These are phyloP conservation scores for Eupithecia pulchellata DNA, from an alignment of 2,888 invertebrate genomes.

Conservation along the genomic window DNA sequence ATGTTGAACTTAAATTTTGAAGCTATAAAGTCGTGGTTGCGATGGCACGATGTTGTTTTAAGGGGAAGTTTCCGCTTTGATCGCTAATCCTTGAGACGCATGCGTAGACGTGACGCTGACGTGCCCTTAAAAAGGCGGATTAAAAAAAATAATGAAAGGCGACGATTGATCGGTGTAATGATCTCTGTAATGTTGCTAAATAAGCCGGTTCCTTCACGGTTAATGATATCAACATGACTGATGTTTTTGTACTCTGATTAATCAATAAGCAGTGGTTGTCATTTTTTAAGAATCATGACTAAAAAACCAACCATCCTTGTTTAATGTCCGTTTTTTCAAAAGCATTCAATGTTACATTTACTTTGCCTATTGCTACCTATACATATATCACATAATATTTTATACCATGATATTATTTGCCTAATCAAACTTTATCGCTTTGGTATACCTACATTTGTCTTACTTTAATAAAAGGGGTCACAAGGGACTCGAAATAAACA, in stretches of 20 bases:
- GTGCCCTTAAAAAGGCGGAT: slow-evolving; percentile 68
- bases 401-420: not conserved
- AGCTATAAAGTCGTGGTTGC: slow-evolving; percentile 60
- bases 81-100: slow-evolving; percentile 71
- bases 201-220: slow-evolving; percentile 12
- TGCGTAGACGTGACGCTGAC: slow-evolving; percentile 70
- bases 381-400: not conserved
- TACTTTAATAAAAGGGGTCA: slow-evolving; percentile 8
- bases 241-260: not conserved
- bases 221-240: slow-evolving; percentile 1
- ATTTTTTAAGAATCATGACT: not conserved
- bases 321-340: not conserved
- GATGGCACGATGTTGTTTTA: slow-evolving; percentile 60
- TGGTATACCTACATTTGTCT: slow-evolving; percentile 14
- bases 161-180: slow-evolving; percentile 61
- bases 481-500: slow-evolving; percentile 18
- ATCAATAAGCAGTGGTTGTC: not conserved
- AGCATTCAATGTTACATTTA: not conserved
- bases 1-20: slow-evolving; percentile 49
- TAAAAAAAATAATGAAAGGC: slow-evolving; percentile 62
- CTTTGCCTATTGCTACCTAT: not conserved
- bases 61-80: slow-evolving; percentile 70
- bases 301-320: not conserved
- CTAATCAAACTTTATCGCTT: not conserved
- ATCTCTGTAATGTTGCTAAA: slow-evolving; percentile 37